These are phyloP conservation scores for Drosophila multiciliata DNA, from an alignment of 2,888 invertebrate species.

Conservation along the genomic window DNA sequence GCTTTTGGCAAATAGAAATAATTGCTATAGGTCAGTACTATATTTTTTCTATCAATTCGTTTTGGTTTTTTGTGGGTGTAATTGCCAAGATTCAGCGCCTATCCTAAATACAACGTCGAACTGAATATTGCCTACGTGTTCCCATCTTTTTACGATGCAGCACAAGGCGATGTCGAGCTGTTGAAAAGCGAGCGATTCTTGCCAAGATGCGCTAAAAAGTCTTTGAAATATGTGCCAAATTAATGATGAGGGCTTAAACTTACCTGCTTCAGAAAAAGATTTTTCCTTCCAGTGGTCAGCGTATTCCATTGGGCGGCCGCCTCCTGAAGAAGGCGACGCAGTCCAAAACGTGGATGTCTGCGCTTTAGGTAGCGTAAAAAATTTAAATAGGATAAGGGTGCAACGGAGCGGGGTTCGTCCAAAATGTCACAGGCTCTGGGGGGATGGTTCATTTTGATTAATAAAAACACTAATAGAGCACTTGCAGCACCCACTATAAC, in stretches of 20 bases:
- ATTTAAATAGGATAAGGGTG: background rate
- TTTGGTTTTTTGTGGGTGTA: background rate
- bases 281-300: background rate
- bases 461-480: background rate
- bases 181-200: background rate
- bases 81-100: background rate
- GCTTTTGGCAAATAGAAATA: background rate
- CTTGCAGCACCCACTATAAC: background rate
- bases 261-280: background rate
- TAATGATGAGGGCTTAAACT: background rate
- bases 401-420: background rate
- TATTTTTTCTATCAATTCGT: background rate
- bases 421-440: background rate
- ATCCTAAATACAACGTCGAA: background rate
- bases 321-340: background rate
- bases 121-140: background rate
- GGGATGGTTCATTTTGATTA: background rate
- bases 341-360: background rate
- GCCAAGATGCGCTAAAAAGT: background rate
- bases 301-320: background rate
- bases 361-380: background rate
- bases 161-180: background rate
- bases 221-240: background rate
- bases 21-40: background rate
- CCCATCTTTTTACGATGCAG: background rate